Percentiles rank a stretch among this genome's conserved stretches.
Evolutionary conservation across 2,113 vertebrate genomes (phyloP).

Genomic region (Neofelis nebulosa): DNA sequence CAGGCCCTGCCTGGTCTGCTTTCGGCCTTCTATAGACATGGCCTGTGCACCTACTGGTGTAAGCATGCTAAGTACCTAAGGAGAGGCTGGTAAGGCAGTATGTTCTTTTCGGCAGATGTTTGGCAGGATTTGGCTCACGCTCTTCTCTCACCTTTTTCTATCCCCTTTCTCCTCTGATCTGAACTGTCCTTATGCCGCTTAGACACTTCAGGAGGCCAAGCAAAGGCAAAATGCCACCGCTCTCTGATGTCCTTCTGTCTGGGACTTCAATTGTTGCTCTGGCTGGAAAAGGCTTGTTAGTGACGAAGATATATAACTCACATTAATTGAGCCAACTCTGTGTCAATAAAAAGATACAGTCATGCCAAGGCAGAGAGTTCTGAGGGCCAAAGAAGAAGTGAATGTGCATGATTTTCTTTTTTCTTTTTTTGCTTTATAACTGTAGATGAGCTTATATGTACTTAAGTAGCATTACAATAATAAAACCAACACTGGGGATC

Average conservation of each 20-base stretch:
- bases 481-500: constrained; percentile 2
- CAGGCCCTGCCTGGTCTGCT: too few relatives aligned
- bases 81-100: neutral
- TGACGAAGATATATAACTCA: neutral
- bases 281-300: neutral
- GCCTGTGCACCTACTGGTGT: too few relatives aligned
- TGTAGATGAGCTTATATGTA: neutral
- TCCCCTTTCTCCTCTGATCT: neutral
- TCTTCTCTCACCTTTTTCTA: neutral
- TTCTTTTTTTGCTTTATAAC: neutral
- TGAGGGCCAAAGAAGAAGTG: neutral
- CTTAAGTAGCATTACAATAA: constrained; percentile 46
- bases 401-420: neutral
- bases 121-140: neutral
- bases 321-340: neutral
- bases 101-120: neutral
- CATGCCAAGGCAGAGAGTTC: neutral
- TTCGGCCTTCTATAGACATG: accelerated
- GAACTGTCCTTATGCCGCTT: neutral
- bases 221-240: neutral
- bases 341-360: neutral
- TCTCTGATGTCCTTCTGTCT: neutral
- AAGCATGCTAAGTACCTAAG: neutral
- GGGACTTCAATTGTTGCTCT: neutral
- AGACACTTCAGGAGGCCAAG: neutral